Percentiles rank a stretch among this genome's conserved stretches.
Evolutionary conservation across 2,888 invertebrate genomes (phyloP).

Genomic region (Drosophila acutilabella): DNA sequence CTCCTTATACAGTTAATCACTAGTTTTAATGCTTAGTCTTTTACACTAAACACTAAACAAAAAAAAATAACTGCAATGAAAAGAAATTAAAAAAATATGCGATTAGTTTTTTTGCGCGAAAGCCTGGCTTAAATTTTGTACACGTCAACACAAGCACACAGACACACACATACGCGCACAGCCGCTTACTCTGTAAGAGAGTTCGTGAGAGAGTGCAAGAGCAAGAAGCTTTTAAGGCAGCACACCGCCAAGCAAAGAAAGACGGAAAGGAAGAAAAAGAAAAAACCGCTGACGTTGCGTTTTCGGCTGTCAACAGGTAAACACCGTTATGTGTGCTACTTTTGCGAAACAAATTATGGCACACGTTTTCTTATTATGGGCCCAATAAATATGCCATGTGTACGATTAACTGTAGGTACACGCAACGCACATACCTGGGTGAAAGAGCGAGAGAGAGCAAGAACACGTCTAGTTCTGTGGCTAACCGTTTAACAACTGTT

Average conservation of each 20-base stretch:
- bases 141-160: conserved; percentile 67
- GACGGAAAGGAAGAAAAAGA: conserved; percentile 11
- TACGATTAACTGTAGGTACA: conserved; percentile 6
- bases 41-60: conserved; percentile 35
- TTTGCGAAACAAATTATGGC: conserved; percentile 44
- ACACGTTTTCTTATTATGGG: conserved; percentile 3
- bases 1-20: conserved; percentile 29
- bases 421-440: conserved; percentile 25
- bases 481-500: conserved; percentile 65
- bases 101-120: conserved; percentile 38
- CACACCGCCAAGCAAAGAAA: conserved; percentile 14
- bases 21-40: conserved; percentile 36
- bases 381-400: conserved; percentile 37
- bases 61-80: conserved; percentile 66
- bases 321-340: conserved; percentile 69
- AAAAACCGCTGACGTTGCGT: conserved; percentile 56
- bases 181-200: neutral
- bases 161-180: conserved; percentile 38
- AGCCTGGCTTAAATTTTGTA: conserved; percentile 58
- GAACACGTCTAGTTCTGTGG: conserved; percentile 58
- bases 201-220: neutral
- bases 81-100: conserved; percentile 35
- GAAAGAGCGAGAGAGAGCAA: conserved; percentile 6
- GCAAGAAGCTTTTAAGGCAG: conserved; percentile 6
- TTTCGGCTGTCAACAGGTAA: conserved; percentile 57